Evolutionary conservation across 2,888 invertebrate species (phyloP).

Genomic region (Nesidiocoris tenuis): DNA sequence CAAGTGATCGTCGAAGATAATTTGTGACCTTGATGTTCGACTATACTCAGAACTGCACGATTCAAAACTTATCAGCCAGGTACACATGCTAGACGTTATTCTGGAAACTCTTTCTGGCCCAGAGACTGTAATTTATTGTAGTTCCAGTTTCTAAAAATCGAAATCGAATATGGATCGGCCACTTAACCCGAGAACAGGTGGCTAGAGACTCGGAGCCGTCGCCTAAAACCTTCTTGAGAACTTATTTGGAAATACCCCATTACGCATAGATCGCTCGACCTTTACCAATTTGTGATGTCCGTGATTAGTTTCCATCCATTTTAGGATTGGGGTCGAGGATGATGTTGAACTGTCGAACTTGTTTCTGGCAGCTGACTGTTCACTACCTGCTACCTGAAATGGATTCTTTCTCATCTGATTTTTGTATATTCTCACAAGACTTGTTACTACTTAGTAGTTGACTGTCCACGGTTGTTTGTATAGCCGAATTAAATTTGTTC

Average conservation of each 20-base stretch:
- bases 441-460: no score
- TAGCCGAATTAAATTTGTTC: no score
- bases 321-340: background rate
- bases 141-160: background rate
- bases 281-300: background rate
- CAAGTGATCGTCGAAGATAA: no score
- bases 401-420: no score
- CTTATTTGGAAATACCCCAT: background rate
- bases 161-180: background rate
- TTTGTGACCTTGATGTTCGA: no score
- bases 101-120: no score
- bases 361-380: background rate
- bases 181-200: background rate
- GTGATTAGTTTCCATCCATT: background rate
- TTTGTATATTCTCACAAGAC: no score
- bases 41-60: no score
- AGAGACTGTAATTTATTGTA: background rate
- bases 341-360: constrained; percentile 1
- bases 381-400: no score
- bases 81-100: no score
- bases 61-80: no score
- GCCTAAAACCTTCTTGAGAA: background rate
- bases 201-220: background rate
- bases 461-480: no score
- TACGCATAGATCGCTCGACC: background rate